Conservation (phyloP, 2,113 vertebrate genomes). For the Psammodynastes pulverulentus region DNA sequence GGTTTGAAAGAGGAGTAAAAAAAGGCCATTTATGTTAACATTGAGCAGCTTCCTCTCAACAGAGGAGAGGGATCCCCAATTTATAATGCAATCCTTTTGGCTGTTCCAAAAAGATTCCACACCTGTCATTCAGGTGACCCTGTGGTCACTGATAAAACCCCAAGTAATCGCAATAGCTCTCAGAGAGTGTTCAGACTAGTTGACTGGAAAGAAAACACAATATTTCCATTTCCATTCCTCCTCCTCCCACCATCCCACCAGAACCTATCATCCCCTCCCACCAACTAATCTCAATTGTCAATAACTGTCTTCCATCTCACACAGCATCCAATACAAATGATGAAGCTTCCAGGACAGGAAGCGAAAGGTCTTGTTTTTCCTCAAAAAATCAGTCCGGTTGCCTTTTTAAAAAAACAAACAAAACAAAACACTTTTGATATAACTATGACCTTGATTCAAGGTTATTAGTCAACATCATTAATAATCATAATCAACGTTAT, state of each 20-base stretch:
- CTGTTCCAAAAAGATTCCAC: background rate
- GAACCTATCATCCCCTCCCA: no score
- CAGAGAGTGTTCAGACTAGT: background rate
- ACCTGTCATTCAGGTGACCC: background rate
- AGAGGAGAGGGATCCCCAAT: background rate
- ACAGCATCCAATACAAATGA: background rate
- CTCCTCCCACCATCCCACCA: no score
- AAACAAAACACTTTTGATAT: background rate
- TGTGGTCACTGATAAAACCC: background rate
- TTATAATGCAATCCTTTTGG: background rate
- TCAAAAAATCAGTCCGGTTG: background rate
- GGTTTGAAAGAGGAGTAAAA: background rate
- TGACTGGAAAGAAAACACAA: background rate
- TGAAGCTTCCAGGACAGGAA: background rate
- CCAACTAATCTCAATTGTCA: background rate
- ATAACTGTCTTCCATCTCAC: background rate
- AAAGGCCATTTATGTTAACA: background rate
- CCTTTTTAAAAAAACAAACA: no score
- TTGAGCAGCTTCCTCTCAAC: background rate
- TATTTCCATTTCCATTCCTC: background rate
- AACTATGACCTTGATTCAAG: background rate
- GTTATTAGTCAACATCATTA: background rate
- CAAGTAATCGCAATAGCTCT: background rate
- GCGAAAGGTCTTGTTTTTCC: background rate
- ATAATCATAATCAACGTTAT: background rate